Conservation (phyloP, 2,888 invertebrate genomes). For the Cataglyphis rosenhaueri region DNA sequence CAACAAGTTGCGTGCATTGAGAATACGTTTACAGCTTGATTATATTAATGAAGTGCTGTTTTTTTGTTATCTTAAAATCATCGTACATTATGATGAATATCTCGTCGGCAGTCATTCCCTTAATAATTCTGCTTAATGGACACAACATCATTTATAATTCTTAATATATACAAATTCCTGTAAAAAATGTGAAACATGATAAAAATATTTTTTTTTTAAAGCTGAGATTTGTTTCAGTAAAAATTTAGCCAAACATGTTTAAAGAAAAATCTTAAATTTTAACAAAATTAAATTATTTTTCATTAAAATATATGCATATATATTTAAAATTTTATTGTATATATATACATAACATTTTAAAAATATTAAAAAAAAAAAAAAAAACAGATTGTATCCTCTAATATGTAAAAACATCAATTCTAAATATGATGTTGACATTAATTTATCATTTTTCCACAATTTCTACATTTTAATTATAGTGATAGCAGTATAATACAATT, state of each 20-base stretch:
- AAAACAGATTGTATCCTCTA: neutral
- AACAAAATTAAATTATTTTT: slow-evolving; percentile 7
- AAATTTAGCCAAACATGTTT: neutral
- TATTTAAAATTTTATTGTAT: too few relatives aligned
- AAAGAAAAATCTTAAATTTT: neutral
- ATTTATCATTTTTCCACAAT: neutral
- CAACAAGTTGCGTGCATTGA: slow-evolving; percentile 31
- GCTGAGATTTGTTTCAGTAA: neutral
- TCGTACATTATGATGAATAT: slow-evolving; percentile 14
- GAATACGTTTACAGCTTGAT: neutral
- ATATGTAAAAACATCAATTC: neutral
- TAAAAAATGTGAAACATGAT: neutral
- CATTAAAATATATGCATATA: neutral
- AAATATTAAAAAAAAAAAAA: too few relatives aligned
- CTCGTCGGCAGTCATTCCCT: neutral
- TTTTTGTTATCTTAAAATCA: slow-evolving; percentile 35
- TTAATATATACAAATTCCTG: neutral
- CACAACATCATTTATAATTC: neutral
- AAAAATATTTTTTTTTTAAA: neutral
- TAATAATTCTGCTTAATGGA: slow-evolving; percentile 15
- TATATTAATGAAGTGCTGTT: neutral
- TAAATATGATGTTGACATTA: neutral
- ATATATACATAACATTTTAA: neutral
- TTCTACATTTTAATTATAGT: neutral
- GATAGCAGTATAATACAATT: neutral